These are phyloP conservation scores for Penaeus indicus DNA, from an alignment of 1,140 invertebrate species.

Conservation along the genomic window DNA sequence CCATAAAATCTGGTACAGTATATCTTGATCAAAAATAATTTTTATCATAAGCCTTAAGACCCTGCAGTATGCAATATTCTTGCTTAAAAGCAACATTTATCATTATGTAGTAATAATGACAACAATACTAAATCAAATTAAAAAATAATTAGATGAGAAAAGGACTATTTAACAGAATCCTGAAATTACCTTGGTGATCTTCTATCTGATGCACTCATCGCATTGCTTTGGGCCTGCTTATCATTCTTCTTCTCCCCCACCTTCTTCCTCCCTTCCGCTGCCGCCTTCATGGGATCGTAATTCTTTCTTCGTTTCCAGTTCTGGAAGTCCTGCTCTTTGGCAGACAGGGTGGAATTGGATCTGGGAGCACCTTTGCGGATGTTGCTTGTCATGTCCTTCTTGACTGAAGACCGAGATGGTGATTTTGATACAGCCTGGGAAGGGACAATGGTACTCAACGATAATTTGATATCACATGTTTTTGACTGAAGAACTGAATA, in stretches of 20 bases:
- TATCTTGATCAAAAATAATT: too few species aligned
- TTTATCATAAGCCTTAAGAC: too few species aligned
- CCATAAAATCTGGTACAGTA: too few species aligned
- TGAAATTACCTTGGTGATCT: constrained; percentile 59
- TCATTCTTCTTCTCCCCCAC: constrained; percentile 51
- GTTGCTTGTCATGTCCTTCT: constrained; percentile 31
- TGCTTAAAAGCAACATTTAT: too few species aligned
- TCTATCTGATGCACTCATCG: constrained; percentile 15
- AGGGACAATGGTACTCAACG: too few species aligned
- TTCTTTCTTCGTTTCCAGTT: constrained; percentile 93
- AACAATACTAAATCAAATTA: not conserved
- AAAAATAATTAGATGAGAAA: not conserved
- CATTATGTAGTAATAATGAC: too few species aligned
- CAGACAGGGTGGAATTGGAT: constrained; percentile 77
- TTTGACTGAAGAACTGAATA: not conserved
- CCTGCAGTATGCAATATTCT: too few species aligned
- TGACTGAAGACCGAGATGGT: constrained; percentile 44
- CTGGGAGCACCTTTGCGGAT: constrained; percentile 66
- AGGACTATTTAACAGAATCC: too few species aligned
- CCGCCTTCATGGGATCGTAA: constrained; percentile 89
- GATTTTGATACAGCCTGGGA: constrained; percentile 62
- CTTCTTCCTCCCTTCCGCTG: constrained; percentile 82
- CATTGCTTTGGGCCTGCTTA: constrained; percentile 28
- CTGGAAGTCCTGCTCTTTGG: constrained; percentile 86
- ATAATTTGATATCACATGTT: too few species aligned